These are phyloP conservation scores for Haliaeetus leucogaster DNA, from an alignment of 2,113 vertebrate genomes.

Conservation along the genomic window DNA sequence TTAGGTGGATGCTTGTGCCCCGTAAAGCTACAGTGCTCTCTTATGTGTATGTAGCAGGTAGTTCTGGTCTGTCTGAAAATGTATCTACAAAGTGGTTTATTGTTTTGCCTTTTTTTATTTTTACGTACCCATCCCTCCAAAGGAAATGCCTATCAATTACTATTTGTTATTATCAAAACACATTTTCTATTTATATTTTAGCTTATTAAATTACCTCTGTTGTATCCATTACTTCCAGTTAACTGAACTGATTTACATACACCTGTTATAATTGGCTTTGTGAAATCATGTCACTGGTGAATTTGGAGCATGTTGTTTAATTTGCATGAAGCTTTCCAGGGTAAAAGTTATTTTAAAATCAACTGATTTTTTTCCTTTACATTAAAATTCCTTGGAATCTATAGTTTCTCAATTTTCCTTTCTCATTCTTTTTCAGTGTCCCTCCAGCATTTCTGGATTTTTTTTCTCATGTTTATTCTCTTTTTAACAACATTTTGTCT, in stretches of 20 bases:
- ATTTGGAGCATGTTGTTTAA: neutral
- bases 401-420: neutral
- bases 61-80: neutral
- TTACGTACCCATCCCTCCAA: neutral
- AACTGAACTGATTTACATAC: neutral
- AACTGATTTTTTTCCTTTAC: neutral
- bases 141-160: neutral
- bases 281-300: neutral
- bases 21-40: neutral
- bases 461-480: neutral
- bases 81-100: neutral
- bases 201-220: neutral
- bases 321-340: neutral
- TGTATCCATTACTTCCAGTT: neutral
- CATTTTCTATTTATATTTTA: neutral
- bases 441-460: neutral
- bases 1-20: neutral
- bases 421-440: neutral
- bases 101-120: neutral
- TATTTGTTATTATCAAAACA: neutral
- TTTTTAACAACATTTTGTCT: neutral
- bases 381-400: neutral
- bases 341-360: neutral
- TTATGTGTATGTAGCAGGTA: fast-evolving
- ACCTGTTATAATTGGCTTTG: neutral